phyloP scores from a whole-genome alignment of 2,797 vertebrate species.

The Paedocypris micromegethes region DNA sequence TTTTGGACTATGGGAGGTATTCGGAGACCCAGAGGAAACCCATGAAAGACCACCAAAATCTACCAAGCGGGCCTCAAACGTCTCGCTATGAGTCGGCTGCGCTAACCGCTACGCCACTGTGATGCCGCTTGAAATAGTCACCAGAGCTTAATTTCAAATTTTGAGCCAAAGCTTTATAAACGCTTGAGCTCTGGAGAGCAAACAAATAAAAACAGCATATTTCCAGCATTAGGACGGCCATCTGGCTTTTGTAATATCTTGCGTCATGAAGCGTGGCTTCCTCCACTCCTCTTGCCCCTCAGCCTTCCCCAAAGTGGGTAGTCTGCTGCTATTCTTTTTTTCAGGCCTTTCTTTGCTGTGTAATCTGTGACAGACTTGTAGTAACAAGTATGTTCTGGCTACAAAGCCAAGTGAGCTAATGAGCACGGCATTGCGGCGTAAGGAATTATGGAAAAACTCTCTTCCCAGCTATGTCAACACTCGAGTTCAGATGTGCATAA shows the following conservation, averaged over 20 bases:
- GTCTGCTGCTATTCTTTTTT: conserved; percentile 46
- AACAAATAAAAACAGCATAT: conserved; percentile 60
- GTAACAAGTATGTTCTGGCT: conserved; percentile 46
- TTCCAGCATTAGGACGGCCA: conserved; percentile 55
- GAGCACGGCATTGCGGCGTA: conserved; percentile 45
- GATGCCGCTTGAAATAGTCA: conserved; percentile 17
- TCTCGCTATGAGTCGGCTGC: too few species aligned
- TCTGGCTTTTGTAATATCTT: conserved; percentile 62
- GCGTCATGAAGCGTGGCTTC: conserved; percentile 52
- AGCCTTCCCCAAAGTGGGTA: conserved; percentile 6
- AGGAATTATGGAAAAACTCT: conserved; percentile 44
- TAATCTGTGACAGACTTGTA: conserved; percentile 48
- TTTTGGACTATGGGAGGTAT: too few species aligned
- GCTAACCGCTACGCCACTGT: too few species aligned
- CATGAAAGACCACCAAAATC: too few species aligned
- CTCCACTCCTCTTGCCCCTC: conserved; percentile 23
- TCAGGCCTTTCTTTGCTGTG: conserved; percentile 39
- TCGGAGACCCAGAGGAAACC: too few species aligned
- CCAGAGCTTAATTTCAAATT: conserved; percentile 40
- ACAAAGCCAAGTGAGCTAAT: conserved; percentile 52
- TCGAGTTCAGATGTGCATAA: conserved; percentile 53
- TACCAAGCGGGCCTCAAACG: too few species aligned
- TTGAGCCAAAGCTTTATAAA: conserved; percentile 52
- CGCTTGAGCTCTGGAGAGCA: conserved; percentile 58
- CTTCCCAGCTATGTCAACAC: conserved; percentile 47